A percentile compares a stretch with the other conserved stretches of the same genome.
Evolutionary conservation across 2,888 invertebrate genomes (phyloP).

Genomic region (Rhabditoides inermis): DNA sequence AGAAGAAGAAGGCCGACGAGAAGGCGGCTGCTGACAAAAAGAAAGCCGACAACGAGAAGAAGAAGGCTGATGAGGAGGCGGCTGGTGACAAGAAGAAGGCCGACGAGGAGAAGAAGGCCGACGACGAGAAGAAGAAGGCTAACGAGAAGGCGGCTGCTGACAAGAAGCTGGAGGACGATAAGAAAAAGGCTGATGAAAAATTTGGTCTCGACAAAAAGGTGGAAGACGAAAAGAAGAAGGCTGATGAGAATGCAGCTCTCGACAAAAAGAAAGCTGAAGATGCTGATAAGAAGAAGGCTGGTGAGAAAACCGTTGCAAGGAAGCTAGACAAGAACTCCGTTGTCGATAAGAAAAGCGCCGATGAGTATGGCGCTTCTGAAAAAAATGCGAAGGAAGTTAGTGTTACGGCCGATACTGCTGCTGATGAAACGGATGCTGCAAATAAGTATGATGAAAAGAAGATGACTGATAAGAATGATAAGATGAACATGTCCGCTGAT

Average conservation of each 20-base stretch:
- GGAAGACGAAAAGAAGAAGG: neutral
- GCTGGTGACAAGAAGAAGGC: neutral
- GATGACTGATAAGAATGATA: slow-evolving; percentile 2
- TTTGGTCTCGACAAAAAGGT: neutral
- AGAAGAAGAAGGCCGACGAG: neutral
- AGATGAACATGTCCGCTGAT: neutral
- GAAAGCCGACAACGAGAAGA: neutral
- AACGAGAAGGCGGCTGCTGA: neutral
- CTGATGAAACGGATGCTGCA: too few species aligned
- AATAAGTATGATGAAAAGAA: too few species aligned
- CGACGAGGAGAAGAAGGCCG: neutral
- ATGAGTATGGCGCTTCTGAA: too few species aligned
- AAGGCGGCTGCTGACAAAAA: neutral
- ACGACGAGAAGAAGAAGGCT: neutral
- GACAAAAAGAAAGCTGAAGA: too few species aligned
- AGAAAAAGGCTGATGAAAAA: slow-evolving; percentile 1
- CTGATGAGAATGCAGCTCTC: neutral
- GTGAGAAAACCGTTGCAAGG: neutral
- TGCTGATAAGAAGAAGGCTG: slow-evolving; percentile 3
- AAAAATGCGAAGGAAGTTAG: too few species aligned
- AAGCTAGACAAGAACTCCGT: slow-evolving; percentile 4
- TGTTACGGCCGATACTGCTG: too few species aligned
- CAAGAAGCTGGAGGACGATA: too few species aligned
- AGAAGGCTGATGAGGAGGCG: neutral
- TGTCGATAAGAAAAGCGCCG: slow-evolving; percentile 3